A percentile compares a stretch with the other conserved stretches of the same genome.
Conservation (phyloP, 2,797 vertebrate species). For the Valencia hispanica region DNA sequence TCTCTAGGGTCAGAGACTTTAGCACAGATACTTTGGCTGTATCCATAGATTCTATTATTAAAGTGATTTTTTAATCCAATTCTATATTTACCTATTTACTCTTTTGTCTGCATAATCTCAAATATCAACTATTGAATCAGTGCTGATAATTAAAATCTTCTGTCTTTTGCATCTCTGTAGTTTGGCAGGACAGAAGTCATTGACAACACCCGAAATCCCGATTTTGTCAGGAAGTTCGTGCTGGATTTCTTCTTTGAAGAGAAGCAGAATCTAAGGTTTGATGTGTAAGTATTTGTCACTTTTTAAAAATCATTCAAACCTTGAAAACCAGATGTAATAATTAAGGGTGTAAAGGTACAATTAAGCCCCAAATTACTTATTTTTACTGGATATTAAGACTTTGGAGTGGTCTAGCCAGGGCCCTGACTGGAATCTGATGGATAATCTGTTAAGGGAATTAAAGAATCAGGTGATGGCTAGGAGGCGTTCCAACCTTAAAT, state of each 20-base stretch:
- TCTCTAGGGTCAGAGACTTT: conserved; percentile 48
- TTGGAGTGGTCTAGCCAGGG: neutral
- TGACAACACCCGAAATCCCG: conserved; percentile 95
- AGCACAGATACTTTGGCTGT: conserved; percentile 2
- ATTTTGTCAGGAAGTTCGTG: conserved; percentile 96
- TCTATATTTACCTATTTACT: conserved; percentile 4
- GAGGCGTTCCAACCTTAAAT: neutral
- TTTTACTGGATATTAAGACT: neutral
- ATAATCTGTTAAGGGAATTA: neutral
- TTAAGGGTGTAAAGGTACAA: too few relatives aligned
- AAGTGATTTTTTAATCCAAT: conserved; percentile 16
- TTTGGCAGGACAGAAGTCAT: conserved; percentile 96
- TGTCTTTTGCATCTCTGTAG: conserved; percentile 67
- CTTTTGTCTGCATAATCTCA: neutral
- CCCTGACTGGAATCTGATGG: neutral
- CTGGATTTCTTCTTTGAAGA: conserved; percentile 98
- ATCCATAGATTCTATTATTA: conserved; percentile 10
- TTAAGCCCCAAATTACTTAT: too few relatives aligned
- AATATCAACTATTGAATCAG: neutral
- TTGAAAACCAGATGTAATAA: neutral
- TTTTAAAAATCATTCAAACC: neutral
- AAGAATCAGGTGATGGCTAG: neutral
- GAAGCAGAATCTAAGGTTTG: conserved; percentile 96
- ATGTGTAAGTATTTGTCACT: conserved; percentile 87
- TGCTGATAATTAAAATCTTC: neutral